Percentiles rank a stretch among this genome's conserved stretches.
These are phyloP conservation scores for Pseudococcus viburni DNA, from an alignment of 2,888 invertebrate genomes.

Conservation along the genomic window DNA sequence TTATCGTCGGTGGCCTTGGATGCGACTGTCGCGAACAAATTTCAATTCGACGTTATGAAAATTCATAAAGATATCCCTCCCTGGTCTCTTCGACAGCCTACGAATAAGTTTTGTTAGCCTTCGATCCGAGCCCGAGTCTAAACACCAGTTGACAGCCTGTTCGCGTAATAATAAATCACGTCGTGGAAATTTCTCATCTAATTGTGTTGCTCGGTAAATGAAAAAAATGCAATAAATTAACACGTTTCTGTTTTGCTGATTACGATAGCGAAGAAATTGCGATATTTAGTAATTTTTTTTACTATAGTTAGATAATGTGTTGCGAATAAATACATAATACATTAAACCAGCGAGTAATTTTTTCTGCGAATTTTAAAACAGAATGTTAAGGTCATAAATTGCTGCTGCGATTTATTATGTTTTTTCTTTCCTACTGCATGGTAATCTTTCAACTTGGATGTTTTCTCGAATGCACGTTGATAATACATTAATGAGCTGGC, in stretches of 20 bases:
- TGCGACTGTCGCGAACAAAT: neutral
- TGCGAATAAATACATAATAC: neutral
- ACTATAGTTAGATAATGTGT: neutral
- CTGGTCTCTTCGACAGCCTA: neutral
- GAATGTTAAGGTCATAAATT: constrained; percentile 11
- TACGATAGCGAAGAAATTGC: constrained; percentile 7
- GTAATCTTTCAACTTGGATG: neutral
- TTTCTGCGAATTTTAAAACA: neutral
- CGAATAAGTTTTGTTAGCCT: constrained; percentile 4
- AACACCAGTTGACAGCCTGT: neutral
- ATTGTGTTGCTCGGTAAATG: neutral
- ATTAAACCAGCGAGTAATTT: neutral
- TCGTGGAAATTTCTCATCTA: neutral
- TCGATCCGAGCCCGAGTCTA: neutral
- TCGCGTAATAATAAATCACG: neutral
- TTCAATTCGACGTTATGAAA: constrained; percentile 27
- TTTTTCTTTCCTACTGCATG: neutral
- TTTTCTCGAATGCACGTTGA: neutral
- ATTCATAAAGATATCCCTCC: constrained; percentile 6
- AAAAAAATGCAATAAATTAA: constrained; percentile 12
- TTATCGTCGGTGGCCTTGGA: constrained; percentile 5
- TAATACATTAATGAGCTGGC: neutral
- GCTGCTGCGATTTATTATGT: neutral
- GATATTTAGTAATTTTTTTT: neutral
- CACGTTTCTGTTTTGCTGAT: neutral